Conservation (phyloP, 2,113 vertebrate species). For the Pachypanchax playfairii region DNA sequence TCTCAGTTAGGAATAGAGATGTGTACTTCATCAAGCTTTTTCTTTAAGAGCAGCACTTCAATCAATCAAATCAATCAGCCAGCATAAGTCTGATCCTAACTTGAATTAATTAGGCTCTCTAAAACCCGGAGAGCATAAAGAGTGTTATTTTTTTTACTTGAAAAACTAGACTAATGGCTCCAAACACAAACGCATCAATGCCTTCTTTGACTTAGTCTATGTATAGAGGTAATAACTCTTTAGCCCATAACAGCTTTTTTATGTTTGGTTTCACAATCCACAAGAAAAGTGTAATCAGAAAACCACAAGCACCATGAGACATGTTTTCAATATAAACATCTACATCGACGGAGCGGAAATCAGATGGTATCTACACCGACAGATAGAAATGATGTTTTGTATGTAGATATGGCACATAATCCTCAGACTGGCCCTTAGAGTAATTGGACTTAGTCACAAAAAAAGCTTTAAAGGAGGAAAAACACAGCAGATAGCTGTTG, state of each 20-base stretch:
- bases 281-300: constrained; percentile 68
- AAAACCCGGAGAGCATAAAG: constrained; percentile 1
- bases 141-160: constrained; percentile 6
- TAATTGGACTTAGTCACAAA: constrained; percentile 42
- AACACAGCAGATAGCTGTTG: constrained; percentile 47
- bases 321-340: constrained; percentile 75
- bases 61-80: constrained; percentile 18
- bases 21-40: constrained; percentile 8
- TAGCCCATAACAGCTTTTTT: constrained; percentile 43
- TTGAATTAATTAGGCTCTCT: constrained; percentile 15
- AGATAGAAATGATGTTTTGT: constrained; percentile 41
- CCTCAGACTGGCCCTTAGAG: constrained; percentile 29
- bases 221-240: constrained; percentile 47
- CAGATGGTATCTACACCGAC: constrained; percentile 47
- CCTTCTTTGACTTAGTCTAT: constrained; percentile 54
- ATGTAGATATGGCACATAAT: constrained; percentile 38
- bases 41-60: neutral
- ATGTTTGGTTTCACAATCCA: constrained; percentile 52
- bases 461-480: constrained; percentile 32
- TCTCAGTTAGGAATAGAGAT: constrained; percentile 12
- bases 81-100: neutral
- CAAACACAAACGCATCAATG: constrained; percentile 52
- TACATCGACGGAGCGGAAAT: too few relatives aligned
- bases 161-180: constrained; percentile 28
- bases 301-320: constrained; percentile 70